phyloP scores from a whole-genome alignment of 2,797 vertebrate species.

The Brachymystax lenok region DNA sequence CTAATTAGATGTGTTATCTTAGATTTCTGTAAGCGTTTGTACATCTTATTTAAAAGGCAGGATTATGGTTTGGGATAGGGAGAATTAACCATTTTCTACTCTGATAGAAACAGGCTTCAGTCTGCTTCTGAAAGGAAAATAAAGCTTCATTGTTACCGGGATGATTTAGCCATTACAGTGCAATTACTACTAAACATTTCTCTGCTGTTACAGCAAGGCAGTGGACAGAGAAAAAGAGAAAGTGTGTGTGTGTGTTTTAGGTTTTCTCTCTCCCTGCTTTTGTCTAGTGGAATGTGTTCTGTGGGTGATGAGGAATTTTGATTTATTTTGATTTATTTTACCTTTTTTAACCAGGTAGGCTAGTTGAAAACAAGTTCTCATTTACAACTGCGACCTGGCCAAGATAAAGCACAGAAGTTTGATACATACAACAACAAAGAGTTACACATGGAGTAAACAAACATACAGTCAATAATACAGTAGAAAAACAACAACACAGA shows the following conservation, averaged over 20 bases:
- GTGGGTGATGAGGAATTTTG: constrained; percentile 40
- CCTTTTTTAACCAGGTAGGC: too few species aligned
- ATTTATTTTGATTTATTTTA: too few species aligned
- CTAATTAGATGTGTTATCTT: constrained; percentile 1
- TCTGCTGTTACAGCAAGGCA: constrained; percentile 64
- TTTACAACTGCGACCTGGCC: too few species aligned
- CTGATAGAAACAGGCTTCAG: neutral
- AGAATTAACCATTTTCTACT: neutral
- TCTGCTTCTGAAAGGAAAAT: constrained; percentile 63
- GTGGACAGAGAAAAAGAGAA: constrained; percentile 56
- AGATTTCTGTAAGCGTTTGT: neutral
- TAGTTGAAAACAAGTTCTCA: too few species aligned
- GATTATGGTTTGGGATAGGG: neutral
- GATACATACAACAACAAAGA: too few species aligned
- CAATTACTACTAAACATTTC: constrained; percentile 72
- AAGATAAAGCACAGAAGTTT: too few species aligned
- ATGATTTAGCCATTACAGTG: constrained; percentile 71
- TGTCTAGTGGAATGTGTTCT: constrained; percentile 56
- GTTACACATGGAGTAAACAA: too few species aligned
- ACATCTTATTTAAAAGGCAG: neutral
- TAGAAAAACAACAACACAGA: too few species aligned
- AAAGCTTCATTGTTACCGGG: constrained; percentile 67
- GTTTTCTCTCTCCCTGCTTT: constrained; percentile 22
- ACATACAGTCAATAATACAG: too few species aligned
- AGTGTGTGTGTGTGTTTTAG: too few species aligned